Conservation (phyloP, 2,888 invertebrate species). For the Apamea monoglypha region DNA sequence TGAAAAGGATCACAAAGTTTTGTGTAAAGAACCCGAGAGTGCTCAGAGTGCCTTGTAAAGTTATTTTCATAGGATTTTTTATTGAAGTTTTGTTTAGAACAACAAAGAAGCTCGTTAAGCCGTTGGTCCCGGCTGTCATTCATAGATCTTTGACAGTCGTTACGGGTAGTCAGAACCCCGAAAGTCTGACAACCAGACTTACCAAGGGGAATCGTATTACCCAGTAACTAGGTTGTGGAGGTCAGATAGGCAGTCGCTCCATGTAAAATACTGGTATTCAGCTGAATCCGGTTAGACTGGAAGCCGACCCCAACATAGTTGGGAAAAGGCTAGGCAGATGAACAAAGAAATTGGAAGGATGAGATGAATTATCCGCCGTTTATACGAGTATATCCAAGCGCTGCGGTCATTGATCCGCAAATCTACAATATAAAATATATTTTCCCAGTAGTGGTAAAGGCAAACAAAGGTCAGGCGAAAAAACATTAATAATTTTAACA, state of each 20-base stretch:
- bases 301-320: too few species aligned
- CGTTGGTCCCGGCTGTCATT: too few species aligned
- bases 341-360: not conserved
- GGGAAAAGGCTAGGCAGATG: too few species aligned
- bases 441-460: not conserved
- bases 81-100: conserved; percentile 5
- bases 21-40: not conserved
- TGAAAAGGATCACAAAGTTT: conserved; percentile 21
- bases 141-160: too few species aligned
- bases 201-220: too few species aligned
- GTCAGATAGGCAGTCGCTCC: too few species aligned
- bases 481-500: not conserved
- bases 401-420: not conserved
- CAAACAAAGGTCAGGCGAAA: not conserved
- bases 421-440: not conserved
- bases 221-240: too few species aligned
- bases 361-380: not conserved
- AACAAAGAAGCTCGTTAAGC: too few species aligned
- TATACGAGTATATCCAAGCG: not conserved
- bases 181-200: too few species aligned
- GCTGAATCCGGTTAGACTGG: too few species aligned
- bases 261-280: too few species aligned
- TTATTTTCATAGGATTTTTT: conserved; percentile 11
- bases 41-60: not conserved
- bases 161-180: too few species aligned